A percentile compares a stretch with the other conserved stretches of the same genome.
phyloP scores from a whole-genome alignment of 2,113 vertebrate species.

The Passer domesticus region DNA sequence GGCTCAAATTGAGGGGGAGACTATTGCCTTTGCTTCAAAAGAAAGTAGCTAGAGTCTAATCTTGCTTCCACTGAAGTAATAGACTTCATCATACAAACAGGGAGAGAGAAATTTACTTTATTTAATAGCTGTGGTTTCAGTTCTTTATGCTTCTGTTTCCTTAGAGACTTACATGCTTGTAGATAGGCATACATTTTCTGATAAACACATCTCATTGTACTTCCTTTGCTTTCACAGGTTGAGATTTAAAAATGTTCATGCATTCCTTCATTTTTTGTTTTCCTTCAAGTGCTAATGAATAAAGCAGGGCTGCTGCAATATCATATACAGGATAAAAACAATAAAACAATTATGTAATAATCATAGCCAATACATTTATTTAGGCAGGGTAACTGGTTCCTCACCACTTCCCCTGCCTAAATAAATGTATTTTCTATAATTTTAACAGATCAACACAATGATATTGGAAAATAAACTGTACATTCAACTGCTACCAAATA shows the following conservation, averaged over 20 bases:
- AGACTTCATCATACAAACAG: background rate
- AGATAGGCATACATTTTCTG: background rate
- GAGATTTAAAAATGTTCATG: background rate
- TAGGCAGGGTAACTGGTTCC: background rate
- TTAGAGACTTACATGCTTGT: background rate
- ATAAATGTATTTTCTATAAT: background rate
- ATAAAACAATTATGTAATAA: background rate
- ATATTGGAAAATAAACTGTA: background rate
- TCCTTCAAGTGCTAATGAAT: background rate
- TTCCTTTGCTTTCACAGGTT: background rate
- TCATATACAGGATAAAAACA: background rate
- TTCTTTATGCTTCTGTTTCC: background rate
- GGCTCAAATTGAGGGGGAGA: background rate
- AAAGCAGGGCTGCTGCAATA: background rate
- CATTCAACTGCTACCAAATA: background rate
- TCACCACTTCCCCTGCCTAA: background rate
- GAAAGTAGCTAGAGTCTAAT: background rate
- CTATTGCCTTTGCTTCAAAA: background rate
- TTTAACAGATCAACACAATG: background rate
- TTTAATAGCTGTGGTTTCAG: background rate
- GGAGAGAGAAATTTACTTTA: background rate
- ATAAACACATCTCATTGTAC: background rate
- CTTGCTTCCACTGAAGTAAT: background rate
- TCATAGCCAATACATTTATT: background rate
- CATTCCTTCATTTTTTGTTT: background rate